These are phyloP conservation scores for Eleutherodactylus coqui DNA, from an alignment of 2,797 vertebrate species.

Conservation along the genomic window DNA sequence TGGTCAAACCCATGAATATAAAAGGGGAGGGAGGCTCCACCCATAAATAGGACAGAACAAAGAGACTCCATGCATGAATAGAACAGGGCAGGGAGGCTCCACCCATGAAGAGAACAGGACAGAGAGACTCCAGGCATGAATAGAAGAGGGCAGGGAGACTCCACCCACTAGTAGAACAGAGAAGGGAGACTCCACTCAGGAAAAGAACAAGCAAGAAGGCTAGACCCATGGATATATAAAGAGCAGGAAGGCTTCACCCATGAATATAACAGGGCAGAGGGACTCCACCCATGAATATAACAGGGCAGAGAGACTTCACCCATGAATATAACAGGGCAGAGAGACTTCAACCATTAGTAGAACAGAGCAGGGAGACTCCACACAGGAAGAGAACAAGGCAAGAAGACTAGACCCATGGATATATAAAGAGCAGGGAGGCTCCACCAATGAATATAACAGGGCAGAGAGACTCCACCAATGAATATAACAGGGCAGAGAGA, in stretches of 20 bases:
- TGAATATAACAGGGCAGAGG: not conserved
- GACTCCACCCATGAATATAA: not conserved
- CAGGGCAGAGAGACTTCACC: not conserved
- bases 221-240: too few relatives aligned
- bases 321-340: not conserved
- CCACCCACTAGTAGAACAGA: too few relatives aligned
- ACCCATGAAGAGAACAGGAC: not conserved
- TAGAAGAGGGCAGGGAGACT: not conserved
- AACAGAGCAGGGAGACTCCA: not conserved
- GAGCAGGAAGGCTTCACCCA: not conserved
- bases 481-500: not conserved
- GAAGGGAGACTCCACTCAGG: too few relatives aligned
- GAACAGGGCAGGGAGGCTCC: not conserved
- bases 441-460: not conserved
- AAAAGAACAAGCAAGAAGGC: too few relatives aligned
- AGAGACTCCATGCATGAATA: too few relatives aligned
- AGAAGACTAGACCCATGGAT: too few relatives aligned
- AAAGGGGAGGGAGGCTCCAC: not conserved
- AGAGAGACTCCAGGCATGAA: not conserved
- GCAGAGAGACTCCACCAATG: not conserved
- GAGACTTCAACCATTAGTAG: not conserved
- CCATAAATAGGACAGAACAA: not conserved
- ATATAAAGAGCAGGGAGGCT: not conserved
- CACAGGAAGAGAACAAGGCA: not conserved
- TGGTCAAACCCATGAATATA: not conserved